Evolutionary conservation across 2,797 vertebrate species (phyloP), one percentile per base, ranked within the genome.

Genomic region (Phaenicophaeus curvirostris): DNA sequence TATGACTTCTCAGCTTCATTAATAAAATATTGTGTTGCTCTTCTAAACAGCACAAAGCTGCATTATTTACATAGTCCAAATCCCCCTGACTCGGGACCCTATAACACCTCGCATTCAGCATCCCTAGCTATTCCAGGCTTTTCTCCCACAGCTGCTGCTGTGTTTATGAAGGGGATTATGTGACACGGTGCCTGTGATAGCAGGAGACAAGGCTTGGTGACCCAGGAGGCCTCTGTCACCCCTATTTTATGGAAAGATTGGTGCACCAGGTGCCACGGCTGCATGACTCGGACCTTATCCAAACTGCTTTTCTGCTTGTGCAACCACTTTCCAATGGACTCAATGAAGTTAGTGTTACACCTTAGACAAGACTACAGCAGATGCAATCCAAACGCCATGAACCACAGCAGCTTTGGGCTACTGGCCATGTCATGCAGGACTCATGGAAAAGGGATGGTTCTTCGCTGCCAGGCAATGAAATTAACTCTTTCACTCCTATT

Each of bases 131-230:
- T 71, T 67, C 71, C 87, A 85, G 91, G 80, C 85, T 85, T 28
- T 66, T 78, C 71, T 91, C 41, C 59, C 44, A 9, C 92, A 93
- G 95, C 94, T 94, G 94, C 85, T 90, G 94, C 90, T 88, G 59
- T 54, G 90, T 94, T 96, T 93, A 82, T 94, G 91, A 55, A 93
- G 85, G 93, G 91, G 93, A 94, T 96, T 96, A 94, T 4, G 5
- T 1, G 30, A 23, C 87, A 37, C 0, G 33, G 91, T 86, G 94
- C 87, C 94, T 94, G 94, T 11, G 87, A 94, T 33, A 91, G 90
- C 90, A 84, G 83, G 58, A 94, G 90, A 91, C 93, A 79, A 69
- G 85, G 85, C 83, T 58, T 11, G 6, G 35, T 0, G 11, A 8
- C 76, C 66, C 89, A 55, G 15, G 91, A 72, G 94, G 69, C 91